Evolutionary conservation across 2,113 vertebrate species (phyloP).

Genomic region (Motacilla tschutschensis): DNA sequence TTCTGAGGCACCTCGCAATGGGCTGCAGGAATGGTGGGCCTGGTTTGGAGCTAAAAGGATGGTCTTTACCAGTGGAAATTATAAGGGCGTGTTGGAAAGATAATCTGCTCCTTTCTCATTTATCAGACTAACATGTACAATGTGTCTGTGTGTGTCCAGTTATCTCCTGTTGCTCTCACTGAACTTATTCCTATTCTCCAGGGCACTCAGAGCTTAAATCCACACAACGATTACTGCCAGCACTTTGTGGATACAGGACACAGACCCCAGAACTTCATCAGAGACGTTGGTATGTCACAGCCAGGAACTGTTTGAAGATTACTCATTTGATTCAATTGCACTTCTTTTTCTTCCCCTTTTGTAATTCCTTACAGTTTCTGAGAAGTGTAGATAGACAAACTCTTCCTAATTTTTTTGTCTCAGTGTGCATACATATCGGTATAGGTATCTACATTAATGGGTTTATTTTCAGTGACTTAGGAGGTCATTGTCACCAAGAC

Average conservation of each 20-base stretch:
- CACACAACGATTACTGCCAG: conserved; percentile 98
- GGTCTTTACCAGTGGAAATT: not conserved
- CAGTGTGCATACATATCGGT: not conserved
- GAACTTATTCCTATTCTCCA: conserved; percentile 53
- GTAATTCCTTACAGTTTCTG: not conserved
- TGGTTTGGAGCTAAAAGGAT: not conserved
- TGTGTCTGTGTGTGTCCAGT: not conserved
- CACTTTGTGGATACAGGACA: conserved; percentile 98
- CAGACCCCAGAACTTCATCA: conserved; percentile 96
- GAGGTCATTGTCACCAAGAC: not conserved
- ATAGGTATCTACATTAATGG: not conserved
- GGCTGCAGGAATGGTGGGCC: not conserved
- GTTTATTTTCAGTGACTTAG: not conserved
- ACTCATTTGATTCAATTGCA: not conserved
- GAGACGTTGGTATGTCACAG: conserved; percentile 89
- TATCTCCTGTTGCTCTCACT: not conserved
- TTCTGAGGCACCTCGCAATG: not conserved
- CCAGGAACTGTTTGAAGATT: not conserved
- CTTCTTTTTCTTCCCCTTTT: not conserved
- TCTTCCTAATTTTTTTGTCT: not conserved
- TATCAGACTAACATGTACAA: not conserved
- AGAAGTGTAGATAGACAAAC: not conserved
- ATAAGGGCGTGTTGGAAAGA: not conserved
- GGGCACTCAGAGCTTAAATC: conserved; percentile 97
- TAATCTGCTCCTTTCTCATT: not conserved